Conservation (phyloP, 2,113 vertebrate genomes). For the Uria aalge region DNA sequence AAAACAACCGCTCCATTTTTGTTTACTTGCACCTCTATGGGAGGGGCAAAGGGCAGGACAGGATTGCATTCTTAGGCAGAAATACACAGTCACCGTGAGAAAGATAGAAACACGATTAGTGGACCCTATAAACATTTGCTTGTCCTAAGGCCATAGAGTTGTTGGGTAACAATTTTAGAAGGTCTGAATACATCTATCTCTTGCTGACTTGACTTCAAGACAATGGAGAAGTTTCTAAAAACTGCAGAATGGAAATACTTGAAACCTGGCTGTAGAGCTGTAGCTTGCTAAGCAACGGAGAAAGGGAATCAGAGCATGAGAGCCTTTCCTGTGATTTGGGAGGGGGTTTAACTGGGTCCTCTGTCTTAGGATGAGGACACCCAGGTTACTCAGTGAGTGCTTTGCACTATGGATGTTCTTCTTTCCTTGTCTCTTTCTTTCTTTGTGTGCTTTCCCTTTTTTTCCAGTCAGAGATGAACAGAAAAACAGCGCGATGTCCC, state of each 20-base stretch:
- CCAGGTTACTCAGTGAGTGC: not conserved
- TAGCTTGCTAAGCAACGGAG: not conserved
- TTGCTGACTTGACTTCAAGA: not conserved
- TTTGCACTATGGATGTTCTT: not conserved
- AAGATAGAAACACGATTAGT: not conserved
- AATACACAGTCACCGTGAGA: not conserved
- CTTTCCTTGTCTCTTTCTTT: not conserved
- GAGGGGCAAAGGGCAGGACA: not conserved
- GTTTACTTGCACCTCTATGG: not conserved
- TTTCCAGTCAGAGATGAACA: not conserved
- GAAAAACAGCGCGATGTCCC: fast-evolving
- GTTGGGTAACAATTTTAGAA: not conserved
- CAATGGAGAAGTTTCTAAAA: not conserved
- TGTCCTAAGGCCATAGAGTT: not conserved
- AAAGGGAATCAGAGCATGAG: not conserved
- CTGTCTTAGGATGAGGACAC: not conserved
- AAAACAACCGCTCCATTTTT: not conserved
- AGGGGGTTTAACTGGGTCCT: not conserved
- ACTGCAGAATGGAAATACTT: not conserved
- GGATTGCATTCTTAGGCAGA: not conserved
- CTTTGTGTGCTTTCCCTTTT: not conserved
- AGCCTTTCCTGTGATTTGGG: not conserved
- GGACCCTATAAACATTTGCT: not conserved
- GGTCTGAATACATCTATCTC: not conserved
- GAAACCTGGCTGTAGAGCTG: not conserved